phyloP scores from a whole-genome alignment of 2,888 invertebrate species.

The Malacosoma neustria region DNA sequence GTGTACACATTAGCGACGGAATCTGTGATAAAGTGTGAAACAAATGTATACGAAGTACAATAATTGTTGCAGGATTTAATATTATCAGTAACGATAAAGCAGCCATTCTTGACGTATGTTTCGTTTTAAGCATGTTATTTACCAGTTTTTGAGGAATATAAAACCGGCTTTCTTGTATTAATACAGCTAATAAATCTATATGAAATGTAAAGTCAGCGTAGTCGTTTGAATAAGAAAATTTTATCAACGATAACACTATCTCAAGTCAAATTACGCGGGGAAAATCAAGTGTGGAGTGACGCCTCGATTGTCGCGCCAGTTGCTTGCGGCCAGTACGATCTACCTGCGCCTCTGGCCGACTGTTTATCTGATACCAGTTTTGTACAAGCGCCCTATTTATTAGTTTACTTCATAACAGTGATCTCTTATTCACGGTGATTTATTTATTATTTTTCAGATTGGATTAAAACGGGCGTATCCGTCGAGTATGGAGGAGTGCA shows the following conservation, averaged over 20 bases:
- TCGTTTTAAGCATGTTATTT: background rate
- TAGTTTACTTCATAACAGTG: conserved; percentile 21
- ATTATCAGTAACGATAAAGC: background rate
- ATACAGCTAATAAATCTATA: too few species aligned
- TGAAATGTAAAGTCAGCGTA: too few species aligned
- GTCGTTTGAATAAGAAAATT: conserved; percentile 28
- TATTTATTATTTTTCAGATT: conserved; percentile 56
- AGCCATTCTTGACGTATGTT: background rate
- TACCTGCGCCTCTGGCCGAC: conserved; percentile 40
- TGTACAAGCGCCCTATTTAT: conserved; percentile 36
- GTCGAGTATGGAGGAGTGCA: conserved; percentile 80
- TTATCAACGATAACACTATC: conserved; percentile 71
- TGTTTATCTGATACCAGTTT: conserved; percentile 50
- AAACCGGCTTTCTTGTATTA: too few species aligned
- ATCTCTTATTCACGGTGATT: conserved; percentile 31
- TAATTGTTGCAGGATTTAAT: background rate
- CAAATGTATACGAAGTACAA: conserved; percentile 2
- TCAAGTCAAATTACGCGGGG: conserved; percentile 59
- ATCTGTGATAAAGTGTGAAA: conserved; percentile 1
- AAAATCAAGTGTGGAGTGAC: conserved; percentile 43
- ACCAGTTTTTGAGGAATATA: too few species aligned
- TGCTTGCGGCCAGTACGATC: conserved; percentile 38
- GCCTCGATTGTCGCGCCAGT: conserved; percentile 40
- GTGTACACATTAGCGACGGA: background rate
- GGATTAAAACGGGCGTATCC: conserved; percentile 66